Evolutionary conservation across 2,888 invertebrate genomes (phyloP).

Genomic region (Nephrocerus scutellatus): DNA sequence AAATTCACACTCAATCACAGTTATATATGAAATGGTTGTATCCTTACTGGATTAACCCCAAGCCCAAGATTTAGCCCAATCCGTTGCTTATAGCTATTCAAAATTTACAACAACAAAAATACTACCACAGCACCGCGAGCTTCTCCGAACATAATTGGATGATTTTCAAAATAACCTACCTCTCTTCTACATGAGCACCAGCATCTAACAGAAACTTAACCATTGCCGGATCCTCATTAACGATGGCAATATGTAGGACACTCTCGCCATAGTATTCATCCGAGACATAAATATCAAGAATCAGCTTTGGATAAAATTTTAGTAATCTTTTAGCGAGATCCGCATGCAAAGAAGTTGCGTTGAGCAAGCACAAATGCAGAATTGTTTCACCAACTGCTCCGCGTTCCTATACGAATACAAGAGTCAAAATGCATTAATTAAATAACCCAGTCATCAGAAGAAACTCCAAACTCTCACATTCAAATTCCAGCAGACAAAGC

Average conservation of each 20-base stretch:
- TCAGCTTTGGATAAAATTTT: slow-evolving; percentile 87
- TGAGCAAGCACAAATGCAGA: slow-evolving; percentile 85
- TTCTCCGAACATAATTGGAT: no score
- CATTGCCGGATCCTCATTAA: slow-evolving; percentile 97
- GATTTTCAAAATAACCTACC: slow-evolving; percentile 28
- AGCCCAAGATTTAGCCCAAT: no score
- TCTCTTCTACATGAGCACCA: slow-evolving; percentile 83
- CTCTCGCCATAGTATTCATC: slow-evolving; percentile 98
- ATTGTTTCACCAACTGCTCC: slow-evolving; percentile 96
- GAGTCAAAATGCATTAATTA: slow-evolving; percentile 22
- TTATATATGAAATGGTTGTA: not conserved
- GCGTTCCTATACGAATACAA: slow-evolving; percentile 55
- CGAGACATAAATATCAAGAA: slow-evolving; percentile 91
- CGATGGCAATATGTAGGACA: slow-evolving; percentile 93
- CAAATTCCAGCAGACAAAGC: slow-evolving; percentile 86
- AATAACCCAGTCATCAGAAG: not conserved
- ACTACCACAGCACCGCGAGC: no score
- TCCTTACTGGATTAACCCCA: not conserved
- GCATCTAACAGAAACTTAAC: slow-evolving; percentile 90
- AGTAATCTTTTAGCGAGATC: slow-evolving; percentile 89
- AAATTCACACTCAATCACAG: no score
- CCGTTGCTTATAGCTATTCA: no score
- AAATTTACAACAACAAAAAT: no score
- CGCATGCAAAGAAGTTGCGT: slow-evolving; percentile 84
- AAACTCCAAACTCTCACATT: slow-evolving; percentile 47